A percentile compares a stretch with the other conserved stretches of the same genome.
Evolutionary conservation across 1,140 invertebrate species (phyloP).

Genomic region (Zaprionus davidi): DNA sequence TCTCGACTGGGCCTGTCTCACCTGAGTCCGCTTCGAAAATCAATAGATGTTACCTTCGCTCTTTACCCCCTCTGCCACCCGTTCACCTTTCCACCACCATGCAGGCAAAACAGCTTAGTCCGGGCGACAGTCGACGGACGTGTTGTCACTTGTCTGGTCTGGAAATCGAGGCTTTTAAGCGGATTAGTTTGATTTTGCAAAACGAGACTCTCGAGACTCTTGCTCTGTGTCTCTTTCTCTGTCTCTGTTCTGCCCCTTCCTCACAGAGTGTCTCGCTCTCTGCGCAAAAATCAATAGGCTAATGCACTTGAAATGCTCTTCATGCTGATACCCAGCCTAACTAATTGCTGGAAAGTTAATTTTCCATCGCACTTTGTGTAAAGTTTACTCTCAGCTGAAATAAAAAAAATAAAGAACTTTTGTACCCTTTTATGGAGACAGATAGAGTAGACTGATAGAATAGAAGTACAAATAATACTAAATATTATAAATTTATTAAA

Average conservation of each 20-base stretch:
- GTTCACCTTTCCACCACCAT: slow-evolving; percentile 18
- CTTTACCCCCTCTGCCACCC: neutral
- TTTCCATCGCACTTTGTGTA: slow-evolving; percentile 7
- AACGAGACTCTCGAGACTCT: slow-evolving; percentile 40
- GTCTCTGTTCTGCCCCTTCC: neutral
- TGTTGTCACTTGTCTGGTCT: slow-evolving; percentile 47
- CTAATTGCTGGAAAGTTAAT: slow-evolving; percentile 54
- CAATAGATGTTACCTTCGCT: slow-evolving; percentile 45
- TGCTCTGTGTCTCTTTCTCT: slow-evolving; percentile 19
- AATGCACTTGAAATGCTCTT: slow-evolving; percentile 44
- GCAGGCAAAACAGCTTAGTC: slow-evolving; percentile 43
- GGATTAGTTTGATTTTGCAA: slow-evolving; percentile 77
- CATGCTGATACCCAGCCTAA: slow-evolving; percentile 20
- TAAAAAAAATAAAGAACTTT: neutral
- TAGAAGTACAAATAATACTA: no score
- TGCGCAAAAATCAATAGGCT: slow-evolving; percentile 69
- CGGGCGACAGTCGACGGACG: slow-evolving; percentile 34
- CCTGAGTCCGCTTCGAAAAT: slow-evolving; percentile 59
- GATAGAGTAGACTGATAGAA: neutral
- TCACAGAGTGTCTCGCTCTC: neutral
- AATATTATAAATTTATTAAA: no score
- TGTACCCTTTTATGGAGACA: neutral
- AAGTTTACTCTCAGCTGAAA: neutral
- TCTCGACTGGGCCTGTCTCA: slow-evolving; percentile 38
- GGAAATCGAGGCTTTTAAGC: slow-evolving; percentile 74